Conservation (phyloP, 2,797 vertebrate species). For the Microctenopoma stevenorrisi region DNA sequence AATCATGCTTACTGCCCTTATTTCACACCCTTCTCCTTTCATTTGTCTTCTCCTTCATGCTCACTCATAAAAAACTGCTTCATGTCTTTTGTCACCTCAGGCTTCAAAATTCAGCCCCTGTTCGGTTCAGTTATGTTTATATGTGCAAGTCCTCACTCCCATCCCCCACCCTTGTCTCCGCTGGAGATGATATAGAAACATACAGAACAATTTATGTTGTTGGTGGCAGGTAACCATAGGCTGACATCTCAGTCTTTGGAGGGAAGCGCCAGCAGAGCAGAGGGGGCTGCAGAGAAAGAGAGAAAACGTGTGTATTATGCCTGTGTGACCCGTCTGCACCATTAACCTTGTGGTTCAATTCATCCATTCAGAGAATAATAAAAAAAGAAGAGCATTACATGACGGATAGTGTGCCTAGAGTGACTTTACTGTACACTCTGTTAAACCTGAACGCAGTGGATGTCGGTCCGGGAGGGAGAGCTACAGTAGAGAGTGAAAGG, state of each 20-base stretch:
- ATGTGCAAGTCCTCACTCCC: conserved; percentile 53
- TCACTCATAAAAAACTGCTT: conserved; percentile 53
- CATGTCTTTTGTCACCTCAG: conserved; percentile 59
- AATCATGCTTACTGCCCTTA: conserved; percentile 19
- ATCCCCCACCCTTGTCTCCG: conserved; percentile 49
- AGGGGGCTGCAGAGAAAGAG: conserved; percentile 22
- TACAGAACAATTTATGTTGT: conserved; percentile 60
- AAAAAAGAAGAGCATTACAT: conserved; percentile 22
- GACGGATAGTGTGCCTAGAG: conserved; percentile 68
- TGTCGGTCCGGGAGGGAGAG: conserved; percentile 61
- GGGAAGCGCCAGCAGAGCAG: conserved; percentile 45
- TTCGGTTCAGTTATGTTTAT: conserved; percentile 61
- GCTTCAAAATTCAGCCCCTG: conserved; percentile 59
- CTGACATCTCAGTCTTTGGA: conserved; percentile 48
- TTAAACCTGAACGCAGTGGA: conserved; percentile 72
- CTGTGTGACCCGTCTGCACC: conserved; percentile 37
- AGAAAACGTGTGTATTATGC: conserved; percentile 28
- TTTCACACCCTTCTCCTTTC: conserved; percentile 37
- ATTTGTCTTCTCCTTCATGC: conserved; percentile 26
- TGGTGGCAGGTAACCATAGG: conserved; percentile 58
- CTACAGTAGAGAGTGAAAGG: conserved; percentile 67
- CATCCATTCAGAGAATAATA: conserved; percentile 54
- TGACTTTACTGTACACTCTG: conserved; percentile 82
- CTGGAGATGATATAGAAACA: conserved; percentile 55
- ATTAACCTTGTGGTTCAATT: conserved; percentile 60